Base-by-base conservation (phyloP, 2,888 invertebrate species). In the Drosophila ustulata region DNA sequence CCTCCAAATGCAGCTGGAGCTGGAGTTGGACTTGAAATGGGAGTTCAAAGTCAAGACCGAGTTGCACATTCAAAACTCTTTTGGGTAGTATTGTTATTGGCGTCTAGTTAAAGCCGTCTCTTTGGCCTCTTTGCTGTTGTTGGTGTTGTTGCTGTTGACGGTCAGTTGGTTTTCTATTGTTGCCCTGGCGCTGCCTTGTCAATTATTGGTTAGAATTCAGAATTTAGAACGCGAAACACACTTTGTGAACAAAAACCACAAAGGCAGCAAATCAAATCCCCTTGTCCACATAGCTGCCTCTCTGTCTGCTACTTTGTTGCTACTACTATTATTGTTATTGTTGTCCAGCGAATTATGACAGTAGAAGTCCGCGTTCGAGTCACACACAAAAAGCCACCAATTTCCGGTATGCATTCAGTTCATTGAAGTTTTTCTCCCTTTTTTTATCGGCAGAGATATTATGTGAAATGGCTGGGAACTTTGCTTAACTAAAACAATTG, bases 181-280 rank as follows among this genome's bases (percentile, higher is more conserved):
- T 72, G 59, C 51, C 66, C 66, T 73, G 77, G 74, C 77, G 81
- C 80, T 82, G 79, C 59, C 75, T 85, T 89, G 90, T 90, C 88
- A 89, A 89, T 89, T 89, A 90, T 88, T 85, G 81, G 26, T 61
- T 61, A 45, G 70, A 73, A 72, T 18, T 18, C 58, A 80, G 76
- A 90, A 90, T 90, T 87, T 82, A 78, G 90, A 89, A 87, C 84
- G 84, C 82, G 68, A 69, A 76, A 66, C 61, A 62, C 55, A 52
- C 71, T 71, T 71, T 63, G 66, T 64, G 72, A 82, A 84, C 82
- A 77, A 77, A 37, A 37, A 83, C 83, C 83, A 80, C 83, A 83
- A 82, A 66, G 74, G 64, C 80, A 71, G 87, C 84, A 83, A 81
- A 80, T 86, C 81, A 82, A 76, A 76, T 63, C 58, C 39, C 39